Conservation (phyloP, 2,113 vertebrate genomes). For the Paraplagusia blochii region DNA sequence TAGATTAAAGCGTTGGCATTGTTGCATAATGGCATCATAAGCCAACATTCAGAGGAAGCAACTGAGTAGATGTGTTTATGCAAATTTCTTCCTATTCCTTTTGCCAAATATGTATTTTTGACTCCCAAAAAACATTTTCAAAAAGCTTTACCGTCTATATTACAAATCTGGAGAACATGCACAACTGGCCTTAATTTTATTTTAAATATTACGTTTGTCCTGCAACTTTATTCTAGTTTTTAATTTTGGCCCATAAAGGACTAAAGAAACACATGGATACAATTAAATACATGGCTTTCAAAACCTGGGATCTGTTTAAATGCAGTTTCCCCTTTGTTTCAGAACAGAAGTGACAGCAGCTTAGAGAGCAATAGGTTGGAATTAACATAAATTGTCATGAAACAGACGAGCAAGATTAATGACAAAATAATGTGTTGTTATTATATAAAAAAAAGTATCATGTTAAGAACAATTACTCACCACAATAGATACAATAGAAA, state of each 20-base stretch:
- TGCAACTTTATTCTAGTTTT: no score
- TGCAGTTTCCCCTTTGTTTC: conserved; percentile 39
- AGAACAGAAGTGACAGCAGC: conserved; percentile 51
- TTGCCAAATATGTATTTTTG: no score
- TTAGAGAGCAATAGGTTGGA: conserved; percentile 55
- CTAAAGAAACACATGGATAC: no score
- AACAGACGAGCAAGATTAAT: conserved; percentile 52
- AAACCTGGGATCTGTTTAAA: no score
- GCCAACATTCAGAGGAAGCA: no score
- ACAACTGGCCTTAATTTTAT: conserved; percentile 2
- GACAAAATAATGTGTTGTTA: conserved; percentile 32
- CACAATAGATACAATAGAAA: conserved; percentile 47
- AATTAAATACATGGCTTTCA: no score
- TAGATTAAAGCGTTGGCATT: no score
- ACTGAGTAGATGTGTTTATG: no score
- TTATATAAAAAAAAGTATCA: no score
- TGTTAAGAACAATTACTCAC: conserved; percentile 64
- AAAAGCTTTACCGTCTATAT: background rate
- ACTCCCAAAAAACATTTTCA: conserved; percentile 9
- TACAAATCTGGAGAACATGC: background rate
- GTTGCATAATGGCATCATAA: no score
- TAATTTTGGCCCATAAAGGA: no score
- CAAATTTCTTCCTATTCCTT: no score
- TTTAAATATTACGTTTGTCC: conserved; percentile 4
- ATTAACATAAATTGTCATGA: conserved; percentile 63